These are phyloP conservation scores for Potamarius usumacintae DNA, from an alignment of 2,113 vertebrate species.

Conservation along the genomic window DNA sequence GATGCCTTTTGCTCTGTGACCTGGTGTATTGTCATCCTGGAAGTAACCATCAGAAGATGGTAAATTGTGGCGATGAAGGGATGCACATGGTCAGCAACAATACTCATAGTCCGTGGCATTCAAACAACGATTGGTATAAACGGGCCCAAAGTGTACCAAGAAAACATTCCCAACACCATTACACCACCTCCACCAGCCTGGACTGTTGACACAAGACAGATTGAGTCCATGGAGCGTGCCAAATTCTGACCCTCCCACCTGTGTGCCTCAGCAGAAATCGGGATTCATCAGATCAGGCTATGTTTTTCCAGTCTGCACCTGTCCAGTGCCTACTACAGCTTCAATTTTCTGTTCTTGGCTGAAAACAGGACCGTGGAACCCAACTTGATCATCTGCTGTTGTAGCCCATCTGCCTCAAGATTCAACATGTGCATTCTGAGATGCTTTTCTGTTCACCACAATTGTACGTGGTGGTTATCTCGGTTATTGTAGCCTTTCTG, in stretches of 20 bases:
- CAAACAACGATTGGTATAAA: background rate
- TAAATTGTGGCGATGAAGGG: too few relatives aligned
- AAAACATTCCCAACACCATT: background rate
- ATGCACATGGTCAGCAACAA: background rate
- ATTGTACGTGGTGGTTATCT: too few relatives aligned
- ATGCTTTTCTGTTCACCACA: too few relatives aligned
- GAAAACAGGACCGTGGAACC: background rate
- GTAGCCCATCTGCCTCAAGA: background rate
- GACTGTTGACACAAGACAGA: too few relatives aligned
- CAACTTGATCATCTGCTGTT: background rate
- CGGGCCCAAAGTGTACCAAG: too few relatives aligned
- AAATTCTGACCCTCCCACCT: background rate
- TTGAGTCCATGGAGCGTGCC: too few relatives aligned
- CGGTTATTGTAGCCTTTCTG: background rate
- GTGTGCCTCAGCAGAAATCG: background rate
- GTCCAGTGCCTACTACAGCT: background rate
- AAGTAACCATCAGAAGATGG: too few relatives aligned
- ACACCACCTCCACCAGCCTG: background rate
- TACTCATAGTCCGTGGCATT: background rate
- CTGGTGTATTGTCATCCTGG: too few relatives aligned
- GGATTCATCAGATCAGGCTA: background rate
- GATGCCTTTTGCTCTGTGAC: too few relatives aligned
- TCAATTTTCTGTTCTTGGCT: background rate
- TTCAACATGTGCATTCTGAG: background rate
- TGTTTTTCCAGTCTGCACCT: background rate